A percentile compares a stretch with the other conserved stretches of the same genome.
These are phyloP conservation scores for Acleris laterana DNA, from an alignment of 2,888 invertebrate species.

Conservation along the genomic window DNA sequence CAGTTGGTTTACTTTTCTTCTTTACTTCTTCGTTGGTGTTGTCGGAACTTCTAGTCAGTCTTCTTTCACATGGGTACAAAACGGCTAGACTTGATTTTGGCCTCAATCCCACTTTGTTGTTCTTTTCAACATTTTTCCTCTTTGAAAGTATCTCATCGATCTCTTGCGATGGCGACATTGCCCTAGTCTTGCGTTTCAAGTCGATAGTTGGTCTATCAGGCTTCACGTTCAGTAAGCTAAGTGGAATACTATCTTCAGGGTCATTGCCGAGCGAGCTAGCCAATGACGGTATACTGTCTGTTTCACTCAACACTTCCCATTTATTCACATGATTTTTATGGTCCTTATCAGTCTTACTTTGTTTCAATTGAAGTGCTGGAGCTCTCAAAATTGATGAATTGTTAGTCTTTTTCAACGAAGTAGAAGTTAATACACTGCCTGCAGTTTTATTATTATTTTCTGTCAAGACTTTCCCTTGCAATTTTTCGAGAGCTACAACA, in stretches of 20 bases:
- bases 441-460: conserved; percentile 56
- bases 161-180: conserved; percentile 85
- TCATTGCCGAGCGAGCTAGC: conserved; percentile 77
- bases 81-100: conserved; percentile 78
- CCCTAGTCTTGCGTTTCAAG: conserved; percentile 83
- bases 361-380: conserved; percentile 73
- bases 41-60: conserved; percentile 74
- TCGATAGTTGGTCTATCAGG: conserved; percentile 64
- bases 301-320: conserved; percentile 85
- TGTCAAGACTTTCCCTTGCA: conserved; percentile 78
- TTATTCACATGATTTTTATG: conserved; percentile 75
- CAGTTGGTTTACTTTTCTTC: conserved; percentile 59
- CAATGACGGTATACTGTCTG: conserved; percentile 84
- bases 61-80: conserved; percentile 70
- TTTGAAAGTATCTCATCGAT: conserved; percentile 82
- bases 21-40: conserved; percentile 63
- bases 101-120: conserved; percentile 63
- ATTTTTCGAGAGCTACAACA: conserved; percentile 85
- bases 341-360: conserved; percentile 71
- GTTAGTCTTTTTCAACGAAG: conserved; percentile 58
- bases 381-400: conserved; percentile 72
- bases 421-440: conserved; percentile 46
- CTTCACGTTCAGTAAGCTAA: conserved; percentile 78
- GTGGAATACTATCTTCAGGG: conserved; percentile 85
- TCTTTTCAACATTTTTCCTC: conserved; percentile 68